Evolutionary conservation across 1,140 invertebrate genomes (phyloP), one percentile per base, ranked within the genome.

Genomic region (Bombus picipes): DNA sequence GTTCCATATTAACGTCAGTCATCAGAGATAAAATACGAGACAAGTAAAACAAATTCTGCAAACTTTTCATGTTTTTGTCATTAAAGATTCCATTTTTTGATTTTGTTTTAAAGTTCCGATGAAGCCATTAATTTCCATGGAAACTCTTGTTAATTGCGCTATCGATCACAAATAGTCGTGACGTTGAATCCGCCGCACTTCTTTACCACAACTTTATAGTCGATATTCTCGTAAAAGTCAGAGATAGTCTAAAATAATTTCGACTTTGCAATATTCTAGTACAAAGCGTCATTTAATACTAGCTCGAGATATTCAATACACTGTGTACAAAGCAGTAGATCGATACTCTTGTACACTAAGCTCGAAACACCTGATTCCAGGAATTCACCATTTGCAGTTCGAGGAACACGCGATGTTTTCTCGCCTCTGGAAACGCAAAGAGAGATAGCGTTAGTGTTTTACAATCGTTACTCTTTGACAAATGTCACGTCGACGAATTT

Each of bases 401-500:
- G 10, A 76, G 18, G 18, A 25, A 47, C 18, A 0, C 9, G 22
- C 22, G 2, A 25, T 2, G 9, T 10, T 28, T 18, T 8, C 25
- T 32, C 10, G 6, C 3, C 3, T 12, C 9, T 4, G 10, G 18
- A 13, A 28, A 28, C 8, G 28, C 15, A 43, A 43, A 3, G 25
- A 13, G 18, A 70, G 28, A 41, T 15, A 72, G 28, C 25, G 10
- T 15, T 12, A 5, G 15, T 1, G 25, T 72, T 41, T 15, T n/a
- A 72, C 12, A n/a, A 70, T 71, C 12, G 10, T 28, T 39, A 39
- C 10, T 15, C 12, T 5, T n/a, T 73, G 71, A 32, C 28, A 73
- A 73, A n/a, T n/a, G 70, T 41, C 34, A 41, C 68, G 68, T 71
- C 70, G 37, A 43, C 39, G 28, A 71, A 71, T 71, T 71, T 41